These are phyloP conservation scores for Rhinolophus sinicus DNA, from an alignment of 2,113 vertebrate genomes.

Conservation along the genomic window DNA sequence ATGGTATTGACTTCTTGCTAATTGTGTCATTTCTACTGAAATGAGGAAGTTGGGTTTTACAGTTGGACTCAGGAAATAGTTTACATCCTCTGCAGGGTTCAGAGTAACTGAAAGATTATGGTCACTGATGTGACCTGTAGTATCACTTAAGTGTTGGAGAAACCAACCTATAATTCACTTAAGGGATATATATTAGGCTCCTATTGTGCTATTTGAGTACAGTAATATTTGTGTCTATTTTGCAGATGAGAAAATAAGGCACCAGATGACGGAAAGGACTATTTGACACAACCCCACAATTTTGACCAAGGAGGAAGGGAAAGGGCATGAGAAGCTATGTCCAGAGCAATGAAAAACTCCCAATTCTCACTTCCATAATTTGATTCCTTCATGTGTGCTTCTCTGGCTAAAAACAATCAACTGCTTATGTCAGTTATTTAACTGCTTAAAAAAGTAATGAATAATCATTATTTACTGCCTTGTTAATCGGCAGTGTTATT, in stretches of 20 bases:
- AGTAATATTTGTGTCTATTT: background rate
- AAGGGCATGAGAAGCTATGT: background rate
- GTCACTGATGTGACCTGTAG: background rate
- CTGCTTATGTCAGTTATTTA: background rate
- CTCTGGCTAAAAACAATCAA: constrained; percentile 22
- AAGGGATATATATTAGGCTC: background rate
- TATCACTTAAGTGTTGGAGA: background rate
- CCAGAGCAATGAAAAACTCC: background rate
- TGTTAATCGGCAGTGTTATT: background rate
- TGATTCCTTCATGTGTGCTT: background rate
- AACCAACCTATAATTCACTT: background rate
- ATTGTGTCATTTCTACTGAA: constrained; percentile 66
- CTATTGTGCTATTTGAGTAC: background rate
- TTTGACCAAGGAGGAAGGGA: background rate
- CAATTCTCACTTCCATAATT: background rate
- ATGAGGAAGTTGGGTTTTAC: constrained; percentile 67
- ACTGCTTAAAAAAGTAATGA: background rate
- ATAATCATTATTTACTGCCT: background rate
- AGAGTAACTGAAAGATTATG: constrained; percentile 16
- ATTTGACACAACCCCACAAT: background rate
- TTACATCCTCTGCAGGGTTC: constrained; percentile 54
- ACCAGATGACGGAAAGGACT: background rate
- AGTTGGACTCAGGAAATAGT: constrained; percentile 68
- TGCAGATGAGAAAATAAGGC: background rate
- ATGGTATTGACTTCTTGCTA: background rate